These are phyloP conservation scores for Monopis laevigella DNA, from an alignment of 2,888 invertebrate genomes.

Conservation along the genomic window DNA sequence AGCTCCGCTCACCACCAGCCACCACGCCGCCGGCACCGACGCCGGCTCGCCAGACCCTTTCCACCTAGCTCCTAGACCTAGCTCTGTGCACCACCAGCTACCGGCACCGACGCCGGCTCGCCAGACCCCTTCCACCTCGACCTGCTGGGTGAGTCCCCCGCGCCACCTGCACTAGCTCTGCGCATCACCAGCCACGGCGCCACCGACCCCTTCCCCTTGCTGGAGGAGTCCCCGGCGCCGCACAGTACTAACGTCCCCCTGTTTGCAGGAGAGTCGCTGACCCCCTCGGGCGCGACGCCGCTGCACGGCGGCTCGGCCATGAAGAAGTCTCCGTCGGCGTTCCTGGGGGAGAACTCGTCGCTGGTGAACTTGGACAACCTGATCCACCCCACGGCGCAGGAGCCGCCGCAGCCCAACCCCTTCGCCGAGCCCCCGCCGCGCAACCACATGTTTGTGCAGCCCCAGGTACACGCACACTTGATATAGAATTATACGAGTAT, in stretches of 20 bases:
- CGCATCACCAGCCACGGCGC: slow-evolving; percentile 78
- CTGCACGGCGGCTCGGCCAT: slow-evolving; percentile 42
- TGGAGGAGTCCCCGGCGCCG: slow-evolving; percentile 65
- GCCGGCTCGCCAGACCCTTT: slow-evolving; percentile 71
- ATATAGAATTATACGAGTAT: no score
- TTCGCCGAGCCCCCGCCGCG: slow-evolving; percentile 43
- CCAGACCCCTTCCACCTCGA: slow-evolving; percentile 78
- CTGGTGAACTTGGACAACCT: slow-evolving; percentile 98
- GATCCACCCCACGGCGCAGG: slow-evolving; percentile 70
- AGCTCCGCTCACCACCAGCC: slow-evolving; percentile 84
- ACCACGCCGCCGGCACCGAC: slow-evolving; percentile 39
- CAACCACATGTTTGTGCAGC: slow-evolving; percentile 69
- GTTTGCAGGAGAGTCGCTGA: slow-evolving; percentile 46
- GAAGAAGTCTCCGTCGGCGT: slow-evolving; percentile 94
- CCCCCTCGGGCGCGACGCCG: slow-evolving; percentile 68
- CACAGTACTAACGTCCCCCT: slow-evolving; percentile 50
- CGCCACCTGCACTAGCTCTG: slow-evolving; percentile 86
- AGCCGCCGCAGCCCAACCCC: slow-evolving; percentile 39
- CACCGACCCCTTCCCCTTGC: slow-evolving; percentile 48
- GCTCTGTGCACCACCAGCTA: slow-evolving; percentile 81
- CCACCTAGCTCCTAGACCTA: slow-evolving; percentile 84
- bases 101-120: slow-evolving; percentile 29
- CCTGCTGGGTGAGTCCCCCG: slow-evolving; percentile 57
- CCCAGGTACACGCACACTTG: no score
- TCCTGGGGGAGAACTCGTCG: slow-evolving; percentile 96